Percentiles rank a stretch among this genome's conserved stretches.
Conservation (phyloP, 2,888 invertebrate genomes). For the Stenoptilia bipunctidactyla region DNA sequence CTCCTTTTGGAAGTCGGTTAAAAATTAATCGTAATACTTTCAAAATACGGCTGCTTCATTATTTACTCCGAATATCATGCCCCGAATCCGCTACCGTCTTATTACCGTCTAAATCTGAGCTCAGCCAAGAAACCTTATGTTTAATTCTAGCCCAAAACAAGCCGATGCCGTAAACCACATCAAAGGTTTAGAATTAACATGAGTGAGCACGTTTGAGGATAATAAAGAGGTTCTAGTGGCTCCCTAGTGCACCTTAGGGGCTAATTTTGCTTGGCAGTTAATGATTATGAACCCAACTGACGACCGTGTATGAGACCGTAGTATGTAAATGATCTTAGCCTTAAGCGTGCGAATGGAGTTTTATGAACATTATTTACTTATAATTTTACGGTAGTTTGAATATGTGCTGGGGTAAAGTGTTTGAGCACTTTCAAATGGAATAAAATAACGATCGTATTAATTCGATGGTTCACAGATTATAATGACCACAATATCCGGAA, state of each 20-base stretch:
- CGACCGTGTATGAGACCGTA: constrained; percentile 41
- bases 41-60: no score
- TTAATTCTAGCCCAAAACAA: constrained; percentile 16
- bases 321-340: constrained; percentile 66
- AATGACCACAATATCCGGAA: no score
- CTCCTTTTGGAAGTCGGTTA: no score
- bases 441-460: no score
- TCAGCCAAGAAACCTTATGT: constrained; percentile 1
- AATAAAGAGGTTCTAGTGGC: constrained; percentile 56
- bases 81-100: constrained; percentile 16
- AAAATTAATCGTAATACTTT: no score
- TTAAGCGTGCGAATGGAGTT: no score
- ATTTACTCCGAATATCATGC: no score
- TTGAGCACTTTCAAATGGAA: no score
- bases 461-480: no score
- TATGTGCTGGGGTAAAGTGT: no score
- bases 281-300: constrained; percentile 53
- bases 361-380: no score
- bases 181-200: constrained; percentile 63
- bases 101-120: constrained; percentile 6
- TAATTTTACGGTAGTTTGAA: no score
- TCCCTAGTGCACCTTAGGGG: constrained; percentile 61
- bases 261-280: constrained; percentile 59
- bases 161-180: constrained; percentile 43
- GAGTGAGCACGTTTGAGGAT: constrained; percentile 56